Conservation (phyloP, 1,140 invertebrate genomes). For the Drosophila subpulchrella region DNA sequence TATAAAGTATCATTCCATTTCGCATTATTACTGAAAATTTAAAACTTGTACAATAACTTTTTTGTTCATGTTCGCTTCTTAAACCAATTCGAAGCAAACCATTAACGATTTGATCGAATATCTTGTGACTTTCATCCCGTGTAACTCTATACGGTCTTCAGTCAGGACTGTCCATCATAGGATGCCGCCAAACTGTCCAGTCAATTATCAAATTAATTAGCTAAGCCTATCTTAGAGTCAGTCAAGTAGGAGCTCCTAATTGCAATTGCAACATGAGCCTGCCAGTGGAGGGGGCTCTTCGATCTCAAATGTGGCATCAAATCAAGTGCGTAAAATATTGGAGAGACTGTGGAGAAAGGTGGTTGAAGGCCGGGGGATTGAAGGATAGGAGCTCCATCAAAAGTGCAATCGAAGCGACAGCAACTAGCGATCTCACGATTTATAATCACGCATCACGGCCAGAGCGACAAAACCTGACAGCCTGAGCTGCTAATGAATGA, state of each 20-base stretch:
- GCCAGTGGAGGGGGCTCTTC: slow-evolving; percentile 10
- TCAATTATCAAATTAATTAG: slow-evolving; percentile 76
- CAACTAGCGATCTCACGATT: slow-evolving; percentile 46
- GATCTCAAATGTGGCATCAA: slow-evolving; percentile 19
- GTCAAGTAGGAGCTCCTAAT: slow-evolving; percentile 35
- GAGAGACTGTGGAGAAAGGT: slow-evolving; percentile 20
- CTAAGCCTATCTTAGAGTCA: slow-evolving; percentile 61
- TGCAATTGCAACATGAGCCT: slow-evolving; percentile 39
- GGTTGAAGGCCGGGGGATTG: background rate
- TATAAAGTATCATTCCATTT: no score
- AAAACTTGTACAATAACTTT: no score
- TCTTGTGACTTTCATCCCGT: slow-evolving; percentile 8
- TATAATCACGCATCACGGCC: slow-evolving; percentile 60
- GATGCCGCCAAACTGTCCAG: slow-evolving; percentile 51
- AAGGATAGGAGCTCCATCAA: slow-evolving; percentile 37
- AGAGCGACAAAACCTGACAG: slow-evolving; percentile 69
- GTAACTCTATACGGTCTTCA: slow-evolving; percentile 16
- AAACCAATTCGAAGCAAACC: background rate
- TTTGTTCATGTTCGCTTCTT: background rate
- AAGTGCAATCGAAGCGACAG: slow-evolving; percentile 35
- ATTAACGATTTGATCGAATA: background rate
- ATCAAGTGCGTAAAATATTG: slow-evolving; percentile 59
- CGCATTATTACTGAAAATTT: no score
- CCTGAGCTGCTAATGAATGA: slow-evolving; percentile 82
- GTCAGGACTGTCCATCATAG: slow-evolving; percentile 16